Evolutionary conservation across 1,140 invertebrate species (phyloP).

Genomic region (Melipona quadrifasciata): DNA sequence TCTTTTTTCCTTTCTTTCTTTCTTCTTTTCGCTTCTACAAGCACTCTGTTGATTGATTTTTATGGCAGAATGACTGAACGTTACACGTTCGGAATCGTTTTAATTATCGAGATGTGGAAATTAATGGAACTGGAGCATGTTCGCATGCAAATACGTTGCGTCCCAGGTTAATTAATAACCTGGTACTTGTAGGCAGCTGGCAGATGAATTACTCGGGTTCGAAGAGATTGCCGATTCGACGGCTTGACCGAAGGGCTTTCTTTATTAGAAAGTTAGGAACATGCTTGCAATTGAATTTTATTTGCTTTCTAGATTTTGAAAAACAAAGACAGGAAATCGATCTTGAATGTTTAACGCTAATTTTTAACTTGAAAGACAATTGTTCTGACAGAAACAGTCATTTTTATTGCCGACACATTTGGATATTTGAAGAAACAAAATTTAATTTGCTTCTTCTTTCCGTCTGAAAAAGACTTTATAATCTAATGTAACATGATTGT

Average conservation of each 20-base stretch:
- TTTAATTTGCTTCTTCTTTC: too few relatives aligned
- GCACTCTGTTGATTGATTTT: conserved; percentile 4
- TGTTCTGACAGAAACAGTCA: too few relatives aligned
- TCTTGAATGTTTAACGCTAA: too few relatives aligned
- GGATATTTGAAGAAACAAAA: too few relatives aligned
- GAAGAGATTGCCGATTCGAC: neutral
- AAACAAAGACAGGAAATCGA: too few relatives aligned
- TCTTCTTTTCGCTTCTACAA: neutral
- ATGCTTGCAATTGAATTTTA: neutral
- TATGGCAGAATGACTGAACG: neutral
- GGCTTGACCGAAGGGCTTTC: neutral
- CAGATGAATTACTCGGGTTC: neutral
- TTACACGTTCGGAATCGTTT: conserved; percentile 6
- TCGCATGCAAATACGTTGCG: neutral
- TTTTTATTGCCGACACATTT: too few relatives aligned
- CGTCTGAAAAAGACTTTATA: too few relatives aligned
- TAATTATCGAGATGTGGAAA: conserved; percentile 33
- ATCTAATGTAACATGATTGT: too few relatives aligned
- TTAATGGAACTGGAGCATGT: conserved; percentile 15
- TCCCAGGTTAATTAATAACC: conserved; percentile 14
- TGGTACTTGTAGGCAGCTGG: neutral
- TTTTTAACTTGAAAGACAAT: too few relatives aligned
- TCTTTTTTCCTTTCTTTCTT: neutral
- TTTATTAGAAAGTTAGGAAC: neutral
- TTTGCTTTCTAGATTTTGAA: neutral